phyloP scores from a whole-genome alignment of 2,113 vertebrate genomes.

The Crocuta crocuta region DNA sequence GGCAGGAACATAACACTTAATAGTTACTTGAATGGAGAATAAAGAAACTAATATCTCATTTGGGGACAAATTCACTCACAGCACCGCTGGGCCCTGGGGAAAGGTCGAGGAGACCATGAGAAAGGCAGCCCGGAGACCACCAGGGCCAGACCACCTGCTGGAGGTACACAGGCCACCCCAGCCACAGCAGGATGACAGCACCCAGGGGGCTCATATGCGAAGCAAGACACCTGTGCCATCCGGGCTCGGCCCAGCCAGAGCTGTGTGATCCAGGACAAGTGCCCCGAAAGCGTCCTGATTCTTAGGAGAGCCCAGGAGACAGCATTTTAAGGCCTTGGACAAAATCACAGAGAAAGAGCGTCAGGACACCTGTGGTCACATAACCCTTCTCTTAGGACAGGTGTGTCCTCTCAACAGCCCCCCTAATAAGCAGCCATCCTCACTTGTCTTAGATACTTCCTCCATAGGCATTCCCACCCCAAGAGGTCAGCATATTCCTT shows the following conservation, averaged over 20 bases:
- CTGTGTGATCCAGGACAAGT: not conserved
- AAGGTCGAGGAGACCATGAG: not conserved
- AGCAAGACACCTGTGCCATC: not conserved
- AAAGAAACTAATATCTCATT: not conserved
- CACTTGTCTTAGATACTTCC: too few relatives aligned
- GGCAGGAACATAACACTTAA: fast-evolving
- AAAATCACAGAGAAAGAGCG: not conserved
- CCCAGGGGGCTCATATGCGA: not conserved
- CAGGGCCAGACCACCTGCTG: not conserved
- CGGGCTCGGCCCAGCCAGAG: not conserved
- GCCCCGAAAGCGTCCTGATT: not conserved
- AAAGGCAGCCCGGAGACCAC: not conserved
- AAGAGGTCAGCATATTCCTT: not conserved
- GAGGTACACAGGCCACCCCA: not conserved
- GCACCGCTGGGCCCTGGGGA: not conserved
- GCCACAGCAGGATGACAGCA: not conserved
- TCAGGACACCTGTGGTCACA: not conserved
- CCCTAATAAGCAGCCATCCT: not conserved
- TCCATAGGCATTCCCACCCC: not conserved
- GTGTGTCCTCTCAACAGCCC: not conserved
- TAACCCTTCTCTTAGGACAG: not conserved
- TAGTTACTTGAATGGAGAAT: not conserved
- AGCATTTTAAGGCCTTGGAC: not conserved
- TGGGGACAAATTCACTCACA: not conserved
- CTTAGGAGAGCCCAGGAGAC: not conserved